These are phyloP conservation scores for Lophura nycthemera DNA, from an alignment of 2,113 vertebrate species.

Conservation along the genomic window DNA sequence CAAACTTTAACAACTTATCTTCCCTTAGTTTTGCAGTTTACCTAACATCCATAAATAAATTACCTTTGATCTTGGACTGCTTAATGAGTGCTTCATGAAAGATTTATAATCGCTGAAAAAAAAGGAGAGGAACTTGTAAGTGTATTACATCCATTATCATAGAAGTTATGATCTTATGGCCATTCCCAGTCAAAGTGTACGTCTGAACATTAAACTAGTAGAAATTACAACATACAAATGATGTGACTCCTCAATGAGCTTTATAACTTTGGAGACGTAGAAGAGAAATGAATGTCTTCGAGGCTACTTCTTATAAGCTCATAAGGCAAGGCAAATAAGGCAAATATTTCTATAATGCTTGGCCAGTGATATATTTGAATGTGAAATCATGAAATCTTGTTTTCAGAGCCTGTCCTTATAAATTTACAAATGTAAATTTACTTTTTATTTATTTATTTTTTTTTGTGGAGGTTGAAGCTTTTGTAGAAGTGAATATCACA, in stretches of 20 bases:
- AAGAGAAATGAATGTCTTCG: neutral
- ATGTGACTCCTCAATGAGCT: neutral
- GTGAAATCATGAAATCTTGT: neutral
- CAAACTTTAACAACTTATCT: neutral
- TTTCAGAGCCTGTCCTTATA: neutral
- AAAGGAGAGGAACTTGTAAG: neutral
- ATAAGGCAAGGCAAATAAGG: neutral
- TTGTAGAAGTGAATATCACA: neutral
- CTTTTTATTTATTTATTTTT: neutral
- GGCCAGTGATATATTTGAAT: neutral
- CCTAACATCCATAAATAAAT: slow-evolving; percentile 14
- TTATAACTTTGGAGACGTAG: neutral
- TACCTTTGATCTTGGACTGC: neutral
- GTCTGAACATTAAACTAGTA: neutral
- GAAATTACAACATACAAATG: neutral
- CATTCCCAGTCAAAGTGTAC: neutral
- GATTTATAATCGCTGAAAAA: slow-evolving; percentile 1
- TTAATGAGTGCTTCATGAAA: slow-evolving; percentile 3
- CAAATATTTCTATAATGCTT: neutral
- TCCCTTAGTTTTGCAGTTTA: neutral
- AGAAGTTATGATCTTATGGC: neutral
- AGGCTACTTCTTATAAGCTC: neutral
- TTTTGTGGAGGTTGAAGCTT: neutral
- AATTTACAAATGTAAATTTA: neutral
- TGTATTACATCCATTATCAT: slow-evolving; percentile 7